These are phyloP conservation scores for Motacilla alba DNA, from an alignment of 2,113 vertebrate species.

Conservation along the genomic window DNA sequence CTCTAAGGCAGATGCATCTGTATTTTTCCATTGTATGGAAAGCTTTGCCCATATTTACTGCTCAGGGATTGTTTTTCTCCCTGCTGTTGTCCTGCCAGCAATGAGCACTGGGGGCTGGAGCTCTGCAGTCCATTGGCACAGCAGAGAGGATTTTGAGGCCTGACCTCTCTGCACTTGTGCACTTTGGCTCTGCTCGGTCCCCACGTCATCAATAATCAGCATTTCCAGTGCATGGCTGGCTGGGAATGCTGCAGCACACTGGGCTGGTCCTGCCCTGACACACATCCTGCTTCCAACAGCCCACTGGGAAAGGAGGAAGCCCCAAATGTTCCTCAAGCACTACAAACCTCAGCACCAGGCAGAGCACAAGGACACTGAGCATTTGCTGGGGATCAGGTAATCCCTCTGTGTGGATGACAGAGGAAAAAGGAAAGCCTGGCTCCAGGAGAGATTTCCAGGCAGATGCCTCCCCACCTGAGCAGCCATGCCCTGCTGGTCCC, in stretches of 20 bases:
- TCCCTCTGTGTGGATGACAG: not conserved
- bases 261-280: not conserved
- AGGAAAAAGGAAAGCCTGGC: not conserved
- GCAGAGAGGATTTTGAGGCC: not conserved
- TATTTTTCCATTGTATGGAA: not conserved
- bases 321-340: not conserved
- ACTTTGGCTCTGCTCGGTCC: not conserved
- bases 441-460: not conserved
- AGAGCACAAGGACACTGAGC: not conserved
- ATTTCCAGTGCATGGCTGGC: not conserved
- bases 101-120: not conserved
- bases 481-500: too few species aligned
- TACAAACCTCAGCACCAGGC: not conserved
- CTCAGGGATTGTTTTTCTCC: slow-evolving; percentile 48
- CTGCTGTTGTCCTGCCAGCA: slow-evolving; percentile 44
- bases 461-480: not conserved
- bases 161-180: not conserved
- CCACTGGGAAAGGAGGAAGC: not conserved
- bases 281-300: not conserved
- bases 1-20: slow-evolving; percentile 19
- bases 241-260: not conserved
- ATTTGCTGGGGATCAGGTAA: not conserved
- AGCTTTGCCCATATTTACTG: slow-evolving; percentile 37
- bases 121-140: slow-evolving; percentile 1
- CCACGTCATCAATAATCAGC: not conserved